Evolutionary conservation across 2,888 invertebrate species (phyloP), one percentile per base, ranked within the genome.

Genomic region (Prosopocoilus inquinatus): DNA sequence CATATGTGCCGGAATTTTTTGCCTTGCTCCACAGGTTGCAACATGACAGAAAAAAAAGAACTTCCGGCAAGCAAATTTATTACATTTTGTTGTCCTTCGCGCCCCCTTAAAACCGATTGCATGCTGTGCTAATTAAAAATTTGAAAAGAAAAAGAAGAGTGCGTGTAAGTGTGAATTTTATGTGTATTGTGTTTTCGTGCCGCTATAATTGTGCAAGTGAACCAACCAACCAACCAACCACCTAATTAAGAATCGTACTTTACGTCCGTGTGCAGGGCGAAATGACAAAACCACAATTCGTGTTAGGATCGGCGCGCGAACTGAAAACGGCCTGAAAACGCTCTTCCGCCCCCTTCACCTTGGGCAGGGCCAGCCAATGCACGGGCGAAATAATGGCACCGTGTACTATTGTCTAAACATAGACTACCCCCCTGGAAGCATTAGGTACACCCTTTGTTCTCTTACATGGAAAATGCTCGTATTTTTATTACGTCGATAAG

Each of bases 281-380:
- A 59, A 51, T 54, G 53, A 48, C 47, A 53, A 55, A 58, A 58
- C 55, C 57, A 54, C 62, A 57, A 61, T 50, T 59, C 57, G 61
- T 62, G 63, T 61, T 58, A 62, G 59, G 56, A 48, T 63, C 63
- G 61, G 57, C 59, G 58, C 55, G 57, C 56, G 59, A 62, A 63
- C 64, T 63, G 58, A 55, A 53, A 48, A 47, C 59, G 57, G 57
- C 61, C 59, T 58, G 56, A 58, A 47, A 47, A 52, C 45, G 46
- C 46, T 39, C 57, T 53, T 53, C 46, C 49, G 36, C 45, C 55
- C 47, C 50, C 52, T 47, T 41, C 43, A 9, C 36, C 47, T 41
- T 13, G 7, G 20, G 20, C 20, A 4, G 38, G 46, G 45, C 38
- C 51, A 51, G 51, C 51, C 51, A 51, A 51, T 51, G 45, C 45